Evolutionary conservation across 2,888 invertebrate genomes (phyloP).

Genomic region (Cryptocheilus praepositus): DNA sequence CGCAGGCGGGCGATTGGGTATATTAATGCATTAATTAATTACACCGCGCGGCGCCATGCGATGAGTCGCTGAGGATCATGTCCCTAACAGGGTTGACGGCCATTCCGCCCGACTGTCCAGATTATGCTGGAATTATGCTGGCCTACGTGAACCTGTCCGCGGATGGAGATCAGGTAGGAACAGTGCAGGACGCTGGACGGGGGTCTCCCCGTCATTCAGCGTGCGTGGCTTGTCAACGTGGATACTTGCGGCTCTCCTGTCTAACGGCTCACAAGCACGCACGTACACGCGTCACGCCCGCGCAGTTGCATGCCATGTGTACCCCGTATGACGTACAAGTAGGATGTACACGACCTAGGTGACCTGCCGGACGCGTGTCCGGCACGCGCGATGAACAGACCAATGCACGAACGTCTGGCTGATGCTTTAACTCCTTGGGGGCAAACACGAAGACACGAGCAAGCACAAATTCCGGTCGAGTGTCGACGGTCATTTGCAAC

Average conservation of each 20-base stretch:
- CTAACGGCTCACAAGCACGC: conserved; percentile 4
- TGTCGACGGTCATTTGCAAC: too few species aligned
- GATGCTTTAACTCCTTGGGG: conserved; percentile 3
- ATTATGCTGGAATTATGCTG: conserved; percentile 65
- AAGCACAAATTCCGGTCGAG: too few species aligned
- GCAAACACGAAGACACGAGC: too few species aligned
- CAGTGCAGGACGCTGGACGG: neutral
- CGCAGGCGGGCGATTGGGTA: conserved; percentile 20
- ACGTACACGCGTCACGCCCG: neutral
- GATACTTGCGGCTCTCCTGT: conserved; percentile 29
- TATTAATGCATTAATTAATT: conserved; percentile 64
- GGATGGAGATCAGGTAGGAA: conserved; percentile 30
- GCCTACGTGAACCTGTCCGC: conserved; percentile 58
- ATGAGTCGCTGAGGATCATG: conserved; percentile 48
- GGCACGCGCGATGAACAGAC: conserved; percentile 46
- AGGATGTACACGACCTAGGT: too few species aligned
- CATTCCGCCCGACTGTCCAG: conserved; percentile 48
- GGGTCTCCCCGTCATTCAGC: conserved; percentile 47
- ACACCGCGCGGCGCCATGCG: conserved; percentile 42
- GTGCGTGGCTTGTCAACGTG: conserved; percentile 43
- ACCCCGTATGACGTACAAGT: neutral
- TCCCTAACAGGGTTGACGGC: conserved; percentile 49
- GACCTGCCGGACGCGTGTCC: conserved; percentile 17
- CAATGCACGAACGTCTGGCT: conserved; percentile 50
- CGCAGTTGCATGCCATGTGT: neutral